Conservation (phyloP, 2,888 invertebrate species). For the Callyntrura guangdongensis region DNA sequence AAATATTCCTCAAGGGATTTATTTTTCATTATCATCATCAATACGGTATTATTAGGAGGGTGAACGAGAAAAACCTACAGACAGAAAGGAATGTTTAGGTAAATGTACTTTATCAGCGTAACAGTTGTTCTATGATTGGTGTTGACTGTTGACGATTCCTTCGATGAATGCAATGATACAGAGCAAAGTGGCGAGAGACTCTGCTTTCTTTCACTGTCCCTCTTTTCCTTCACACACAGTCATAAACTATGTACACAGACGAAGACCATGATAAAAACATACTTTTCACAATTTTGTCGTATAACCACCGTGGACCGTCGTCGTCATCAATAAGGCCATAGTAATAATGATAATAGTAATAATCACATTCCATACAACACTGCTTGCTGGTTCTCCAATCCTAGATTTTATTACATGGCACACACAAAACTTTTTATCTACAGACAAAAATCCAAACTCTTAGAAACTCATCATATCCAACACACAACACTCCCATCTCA, state of each 20-base stretch:
- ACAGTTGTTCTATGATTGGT: conserved; percentile 58
- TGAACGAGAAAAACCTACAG: neutral
- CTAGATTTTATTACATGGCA: conserved; percentile 44
- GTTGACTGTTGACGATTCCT: conserved; percentile 70
- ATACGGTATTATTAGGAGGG: neutral
- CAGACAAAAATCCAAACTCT: conserved; percentile 35
- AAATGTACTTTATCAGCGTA: neutral
- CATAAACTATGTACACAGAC: too few relatives aligned
- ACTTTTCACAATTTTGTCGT: neutral
- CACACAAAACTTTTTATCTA: conserved; percentile 41
- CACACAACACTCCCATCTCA: conserved; percentile 17
- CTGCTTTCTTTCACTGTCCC: neutral
- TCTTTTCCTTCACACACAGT: neutral
- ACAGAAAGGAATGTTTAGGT: neutral
- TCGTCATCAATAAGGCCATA: conserved; percentile 44
- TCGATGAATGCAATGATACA: conserved; percentile 52
- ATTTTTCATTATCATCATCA: conserved; percentile 21
- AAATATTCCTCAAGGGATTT: conserved; percentile 23
- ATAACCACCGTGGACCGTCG: neutral
- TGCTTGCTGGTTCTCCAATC: neutral
- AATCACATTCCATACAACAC: conserved; percentile 41
- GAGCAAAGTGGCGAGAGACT: neutral
- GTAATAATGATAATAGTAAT: neutral
- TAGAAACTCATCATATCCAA: neutral
- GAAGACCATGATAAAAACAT: too few relatives aligned